These are phyloP conservation scores for Trichosurus vulpecula DNA, from an alignment of 2,797 vertebrate genomes.

Conservation along the genomic window DNA sequence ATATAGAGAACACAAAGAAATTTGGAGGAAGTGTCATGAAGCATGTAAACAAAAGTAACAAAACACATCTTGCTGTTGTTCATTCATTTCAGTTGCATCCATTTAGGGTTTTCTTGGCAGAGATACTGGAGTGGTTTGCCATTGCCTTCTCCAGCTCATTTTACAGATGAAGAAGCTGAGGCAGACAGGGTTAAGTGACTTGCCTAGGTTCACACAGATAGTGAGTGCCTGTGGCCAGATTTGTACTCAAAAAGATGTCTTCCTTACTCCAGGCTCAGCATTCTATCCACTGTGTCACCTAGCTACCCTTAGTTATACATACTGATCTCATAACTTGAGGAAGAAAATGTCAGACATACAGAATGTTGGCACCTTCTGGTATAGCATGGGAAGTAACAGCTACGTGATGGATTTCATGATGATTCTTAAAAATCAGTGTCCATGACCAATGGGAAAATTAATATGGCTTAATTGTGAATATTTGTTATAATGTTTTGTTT, in stretches of 20 bases:
- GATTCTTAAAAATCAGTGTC: neutral
- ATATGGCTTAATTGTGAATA: neutral
- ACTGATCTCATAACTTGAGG: neutral
- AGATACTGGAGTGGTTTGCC: neutral
- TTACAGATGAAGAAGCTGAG: neutral
- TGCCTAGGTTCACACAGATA: neutral
- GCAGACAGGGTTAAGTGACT: neutral
- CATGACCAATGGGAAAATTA: neutral
- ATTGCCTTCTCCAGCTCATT: neutral
- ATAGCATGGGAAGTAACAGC: neutral
- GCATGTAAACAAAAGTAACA: neutral
- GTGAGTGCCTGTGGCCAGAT: neutral
- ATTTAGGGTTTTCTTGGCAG: neutral
- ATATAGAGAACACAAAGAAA: neutral
- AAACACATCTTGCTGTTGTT: neutral
- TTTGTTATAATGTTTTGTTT: neutral
- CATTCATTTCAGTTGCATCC: neutral
- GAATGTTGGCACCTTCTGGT: neutral
- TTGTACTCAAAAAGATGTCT: neutral
- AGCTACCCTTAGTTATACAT: neutral
- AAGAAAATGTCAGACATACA: neutral
- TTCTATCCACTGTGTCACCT: neutral
- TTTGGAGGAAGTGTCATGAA: neutral
- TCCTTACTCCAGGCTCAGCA: neutral
- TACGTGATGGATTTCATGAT: neutral